phyloP scores from a whole-genome alignment of 2,113 vertebrate genomes.

The Coreoperca whiteheadi region DNA sequence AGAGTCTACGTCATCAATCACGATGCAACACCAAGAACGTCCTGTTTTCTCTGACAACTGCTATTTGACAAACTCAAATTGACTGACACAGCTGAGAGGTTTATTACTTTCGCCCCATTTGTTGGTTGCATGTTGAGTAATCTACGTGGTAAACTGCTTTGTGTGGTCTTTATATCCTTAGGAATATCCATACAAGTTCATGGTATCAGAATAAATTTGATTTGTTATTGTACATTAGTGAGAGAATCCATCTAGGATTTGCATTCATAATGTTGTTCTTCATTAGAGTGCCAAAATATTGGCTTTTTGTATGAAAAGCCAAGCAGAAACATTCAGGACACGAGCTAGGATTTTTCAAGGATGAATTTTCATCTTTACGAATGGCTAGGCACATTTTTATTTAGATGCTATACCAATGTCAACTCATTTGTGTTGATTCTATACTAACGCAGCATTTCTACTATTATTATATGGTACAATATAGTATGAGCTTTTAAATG shows the following conservation, averaged over 20 bases:
- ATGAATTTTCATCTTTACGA: constrained; percentile 14
- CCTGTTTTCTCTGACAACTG: constrained; percentile 73
- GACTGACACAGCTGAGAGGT: constrained; percentile 57
- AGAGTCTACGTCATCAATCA: constrained; percentile 72
- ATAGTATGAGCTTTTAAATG: too few species aligned
- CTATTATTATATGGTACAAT: too few species aligned
- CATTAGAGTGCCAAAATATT: neutral
- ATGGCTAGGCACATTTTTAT: constrained; percentile 43
- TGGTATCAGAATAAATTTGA: neutral
- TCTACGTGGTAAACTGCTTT: constrained; percentile 2
- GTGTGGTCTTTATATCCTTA: constrained; percentile 23
- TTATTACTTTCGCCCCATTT: constrained; percentile 37
- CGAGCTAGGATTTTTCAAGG: constrained; percentile 13
- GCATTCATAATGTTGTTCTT: constrained; percentile 10
- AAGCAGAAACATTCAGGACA: neutral
- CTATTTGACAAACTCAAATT: constrained; percentile 69
- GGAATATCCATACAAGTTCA: constrained; percentile 20
- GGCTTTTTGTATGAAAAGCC: neutral
- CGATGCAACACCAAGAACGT: constrained; percentile 74
- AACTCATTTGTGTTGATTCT: constrained; percentile 36
- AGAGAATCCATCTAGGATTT: constrained; percentile 6
- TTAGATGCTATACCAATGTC: constrained; percentile 24
- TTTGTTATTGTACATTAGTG: constrained; percentile 6
- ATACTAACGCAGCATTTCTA: constrained; percentile 12
- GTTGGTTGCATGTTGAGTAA: constrained; percentile 16